Evolutionary conservation across 2,888 invertebrate genomes (phyloP).

Genomic region (Caenorhabditis virilis): DNA sequence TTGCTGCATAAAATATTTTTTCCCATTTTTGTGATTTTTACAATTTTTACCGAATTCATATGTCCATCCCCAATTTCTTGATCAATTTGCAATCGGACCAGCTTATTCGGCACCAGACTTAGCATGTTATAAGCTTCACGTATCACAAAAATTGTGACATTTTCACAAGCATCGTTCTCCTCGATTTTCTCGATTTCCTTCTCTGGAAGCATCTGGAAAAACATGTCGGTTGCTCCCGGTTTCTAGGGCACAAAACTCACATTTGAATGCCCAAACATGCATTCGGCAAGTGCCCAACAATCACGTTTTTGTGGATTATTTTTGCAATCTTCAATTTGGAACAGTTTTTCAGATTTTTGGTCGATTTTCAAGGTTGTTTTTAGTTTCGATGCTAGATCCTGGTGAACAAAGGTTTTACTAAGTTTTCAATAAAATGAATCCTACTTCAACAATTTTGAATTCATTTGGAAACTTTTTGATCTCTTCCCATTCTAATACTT

Average conservation of each 20-base stretch:
- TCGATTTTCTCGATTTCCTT: conserved; percentile 12
- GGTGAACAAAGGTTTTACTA: no score
- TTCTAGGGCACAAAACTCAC: conserved; percentile 2
- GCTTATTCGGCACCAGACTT: conserved; percentile 12
- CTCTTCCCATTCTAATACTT: neutral
- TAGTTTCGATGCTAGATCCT: neutral
- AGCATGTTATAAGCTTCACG: conserved; percentile 20
- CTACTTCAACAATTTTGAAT: neutral
- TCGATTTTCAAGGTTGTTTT: neutral
- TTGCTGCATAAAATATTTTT: conserved; percentile 9
- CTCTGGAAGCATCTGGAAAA: no score
- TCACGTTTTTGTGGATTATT: conserved; percentile 21
- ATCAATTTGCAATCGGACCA: conserved; percentile 16
- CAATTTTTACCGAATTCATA: conserved; percentile 6
- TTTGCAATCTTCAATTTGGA: conserved; percentile 17
- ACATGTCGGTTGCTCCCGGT: no score
- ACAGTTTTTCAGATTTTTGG: conserved; percentile 11
- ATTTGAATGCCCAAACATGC: conserved; percentile 4
- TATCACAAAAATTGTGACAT: conserved; percentile 17
- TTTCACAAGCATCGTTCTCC: conserved; percentile 22
- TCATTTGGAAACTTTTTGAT: conserved; percentile 1
- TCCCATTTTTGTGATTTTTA: no score
- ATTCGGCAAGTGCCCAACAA: conserved; percentile 26
- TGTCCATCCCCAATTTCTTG: conserved; percentile 13
- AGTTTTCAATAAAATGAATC: no score